Evolutionary conservation across 2,113 vertebrate species (phyloP).

Genomic region (Pachyramphus minor): DNA sequence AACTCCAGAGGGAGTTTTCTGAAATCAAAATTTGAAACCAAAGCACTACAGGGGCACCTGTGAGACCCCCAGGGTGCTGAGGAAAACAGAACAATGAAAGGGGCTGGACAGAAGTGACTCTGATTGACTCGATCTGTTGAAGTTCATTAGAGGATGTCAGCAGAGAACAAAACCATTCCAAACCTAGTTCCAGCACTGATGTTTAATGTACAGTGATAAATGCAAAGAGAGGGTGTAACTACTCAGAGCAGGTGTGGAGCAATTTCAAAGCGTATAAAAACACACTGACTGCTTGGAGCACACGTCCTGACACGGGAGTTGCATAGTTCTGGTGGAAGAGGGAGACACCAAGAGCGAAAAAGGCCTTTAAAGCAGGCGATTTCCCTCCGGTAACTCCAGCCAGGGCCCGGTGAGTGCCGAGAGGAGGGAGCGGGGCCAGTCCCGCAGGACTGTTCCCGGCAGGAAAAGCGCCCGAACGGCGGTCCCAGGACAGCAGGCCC

Average conservation of each 20-base stretch:
- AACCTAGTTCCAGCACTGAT: not conserved
- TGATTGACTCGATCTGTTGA: not conserved
- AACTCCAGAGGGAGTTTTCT: not conserved
- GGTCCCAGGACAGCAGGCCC: not conserved
- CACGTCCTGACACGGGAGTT: not conserved
- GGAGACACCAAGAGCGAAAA: rapidly evolving
- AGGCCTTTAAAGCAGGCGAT: not conserved
- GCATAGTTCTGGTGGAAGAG: not conserved
- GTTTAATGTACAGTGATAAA: not conserved
- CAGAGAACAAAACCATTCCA: not conserved
- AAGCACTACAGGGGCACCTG: not conserved
- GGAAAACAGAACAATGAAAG: not conserved
- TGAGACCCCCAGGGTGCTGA: not conserved
- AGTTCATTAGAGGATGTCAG: not conserved
- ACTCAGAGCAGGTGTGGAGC: rapidly evolving
- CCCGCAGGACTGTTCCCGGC: rapidly evolving
- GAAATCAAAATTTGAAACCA: not conserved
- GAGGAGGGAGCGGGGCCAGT: rapidly evolving
- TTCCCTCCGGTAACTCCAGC: rapidly evolving
- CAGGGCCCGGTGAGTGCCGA: rapidly evolving
- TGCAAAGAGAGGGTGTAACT: rapidly evolving
- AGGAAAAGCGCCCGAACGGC: rapidly evolving
- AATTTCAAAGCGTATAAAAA: not conserved
- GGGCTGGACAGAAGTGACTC: not conserved
- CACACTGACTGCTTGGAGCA: rapidly evolving